These are phyloP conservation scores for Tinea pellionella DNA, from an alignment of 2,888 invertebrate genomes.

Conservation along the genomic window DNA sequence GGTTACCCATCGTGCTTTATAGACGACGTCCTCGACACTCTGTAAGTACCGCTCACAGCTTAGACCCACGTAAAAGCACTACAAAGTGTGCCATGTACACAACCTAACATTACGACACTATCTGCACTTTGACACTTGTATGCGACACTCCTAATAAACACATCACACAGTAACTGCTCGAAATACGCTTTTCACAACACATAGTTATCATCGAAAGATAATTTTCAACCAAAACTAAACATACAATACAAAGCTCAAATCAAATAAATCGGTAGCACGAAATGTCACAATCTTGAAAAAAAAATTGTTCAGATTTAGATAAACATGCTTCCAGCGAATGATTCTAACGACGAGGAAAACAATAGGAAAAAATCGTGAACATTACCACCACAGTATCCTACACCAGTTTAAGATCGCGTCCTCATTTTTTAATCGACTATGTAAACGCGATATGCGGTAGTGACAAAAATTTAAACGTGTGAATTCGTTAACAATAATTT, in stretches of 20 bases:
- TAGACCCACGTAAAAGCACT: not conserved
- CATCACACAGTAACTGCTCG: not conserved
- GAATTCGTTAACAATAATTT: slow-evolving; percentile 67
- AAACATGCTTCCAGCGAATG: not conserved
- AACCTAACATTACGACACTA: not conserved
- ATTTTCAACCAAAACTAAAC: slow-evolving; percentile 52
- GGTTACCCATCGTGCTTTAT: slow-evolving; percentile 79
- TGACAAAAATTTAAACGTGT: slow-evolving; percentile 46
- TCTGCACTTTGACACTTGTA: slow-evolving; percentile 8
- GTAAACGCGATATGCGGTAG: slow-evolving; percentile 26
- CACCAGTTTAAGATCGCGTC: not conserved
- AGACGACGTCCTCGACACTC: slow-evolving; percentile 6
- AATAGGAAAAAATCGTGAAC: not conserved
- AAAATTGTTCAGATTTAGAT: not conserved
- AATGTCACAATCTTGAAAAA: not conserved
- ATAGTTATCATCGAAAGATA: slow-evolving; percentile 32
- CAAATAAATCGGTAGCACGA: slow-evolving; percentile 32
- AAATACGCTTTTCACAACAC: not conserved
- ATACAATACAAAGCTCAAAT: slow-evolving; percentile 56
- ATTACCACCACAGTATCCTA: not conserved
- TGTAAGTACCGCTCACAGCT: slow-evolving; percentile 17
- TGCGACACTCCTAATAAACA: not conserved
- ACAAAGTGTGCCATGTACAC: not conserved
- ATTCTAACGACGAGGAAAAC: not conserved
- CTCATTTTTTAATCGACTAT: not conserved